phyloP scores from a whole-genome alignment of 2,113 vertebrate genomes.

The Gambusia holbrooki region DNA sequence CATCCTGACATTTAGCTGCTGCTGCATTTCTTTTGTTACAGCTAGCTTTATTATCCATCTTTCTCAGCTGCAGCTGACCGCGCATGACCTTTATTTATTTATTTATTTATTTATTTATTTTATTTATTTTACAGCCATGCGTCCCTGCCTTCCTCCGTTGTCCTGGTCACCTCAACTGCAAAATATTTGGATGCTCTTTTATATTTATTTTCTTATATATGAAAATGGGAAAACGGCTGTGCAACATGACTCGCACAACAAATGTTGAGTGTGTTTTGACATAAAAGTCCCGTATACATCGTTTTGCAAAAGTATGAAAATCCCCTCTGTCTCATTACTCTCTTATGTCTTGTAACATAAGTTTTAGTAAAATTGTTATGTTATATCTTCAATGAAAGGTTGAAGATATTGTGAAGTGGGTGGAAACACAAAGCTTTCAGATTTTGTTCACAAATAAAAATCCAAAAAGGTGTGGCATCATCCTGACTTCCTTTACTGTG shows the following conservation, averaged over 20 bases:
- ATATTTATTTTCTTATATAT: too few species aligned
- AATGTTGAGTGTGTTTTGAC: not conserved
- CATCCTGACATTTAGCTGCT: conserved; percentile 72
- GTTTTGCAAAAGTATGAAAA: not conserved
- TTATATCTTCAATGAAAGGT: too few species aligned
- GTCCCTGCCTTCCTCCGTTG: not conserved
- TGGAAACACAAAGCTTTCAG: too few species aligned
- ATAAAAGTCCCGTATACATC: not conserved
- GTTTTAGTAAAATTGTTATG: too few species aligned
- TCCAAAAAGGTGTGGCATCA: too few species aligned
- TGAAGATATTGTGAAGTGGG: too few species aligned
- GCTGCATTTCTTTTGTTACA: conserved; percentile 80
- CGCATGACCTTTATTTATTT: conserved; percentile 55
- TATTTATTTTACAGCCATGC: conserved; percentile 23
- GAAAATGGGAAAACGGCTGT: not conserved
- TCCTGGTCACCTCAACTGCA: not conserved
- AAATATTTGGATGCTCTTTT: conserved; percentile 2
- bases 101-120: too few species aligned
- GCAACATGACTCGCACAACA: not conserved
- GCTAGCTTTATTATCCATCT: conserved; percentile 51
- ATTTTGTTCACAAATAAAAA: too few species aligned
- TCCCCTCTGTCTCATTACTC: not conserved
- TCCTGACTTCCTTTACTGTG: too few species aligned
- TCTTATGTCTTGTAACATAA: too few species aligned
- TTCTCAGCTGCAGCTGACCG: conserved; percentile 71